A percentile compares a stretch with the other conserved stretches of the same genome.
These are phyloP conservation scores for Drosophila neoperkinsi DNA, from an alignment of 2,888 invertebrate species.

Conservation along the genomic window DNA sequence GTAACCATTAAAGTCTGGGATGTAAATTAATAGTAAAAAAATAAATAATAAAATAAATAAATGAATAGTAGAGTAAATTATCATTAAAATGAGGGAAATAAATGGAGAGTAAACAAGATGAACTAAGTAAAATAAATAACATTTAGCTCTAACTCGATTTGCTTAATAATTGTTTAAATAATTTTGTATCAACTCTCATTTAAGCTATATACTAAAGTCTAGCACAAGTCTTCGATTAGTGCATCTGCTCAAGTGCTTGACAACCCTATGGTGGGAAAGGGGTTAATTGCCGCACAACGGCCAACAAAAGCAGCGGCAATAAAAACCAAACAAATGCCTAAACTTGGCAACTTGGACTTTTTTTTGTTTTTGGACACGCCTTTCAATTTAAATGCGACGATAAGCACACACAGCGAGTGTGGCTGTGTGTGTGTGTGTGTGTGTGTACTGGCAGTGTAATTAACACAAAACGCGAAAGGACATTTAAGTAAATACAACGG, in stretches of 20 bases:
- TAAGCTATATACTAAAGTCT: background rate
- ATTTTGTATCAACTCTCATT: background rate
- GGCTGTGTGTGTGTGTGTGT: slow-evolving; percentile 16
- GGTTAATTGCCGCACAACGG: slow-evolving; percentile 67
- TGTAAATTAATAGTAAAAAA: background rate
- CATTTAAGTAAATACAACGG: slow-evolving; percentile 67
- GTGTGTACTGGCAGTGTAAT: slow-evolving; percentile 54
- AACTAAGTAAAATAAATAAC: background rate
- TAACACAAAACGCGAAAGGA: slow-evolving; percentile 72
- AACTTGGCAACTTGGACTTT: slow-evolving; percentile 40
- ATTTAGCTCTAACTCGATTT: background rate
- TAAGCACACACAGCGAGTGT: slow-evolving; percentile 43
- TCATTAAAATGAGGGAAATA: background rate
- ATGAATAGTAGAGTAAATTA: background rate
- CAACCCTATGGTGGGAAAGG: slow-evolving; percentile 56
- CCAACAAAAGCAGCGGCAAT: slow-evolving; percentile 52
- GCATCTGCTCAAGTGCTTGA: slow-evolving; percentile 1
- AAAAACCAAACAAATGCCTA: slow-evolving; percentile 52
- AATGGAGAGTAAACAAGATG: background rate
- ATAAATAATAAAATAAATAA: background rate
- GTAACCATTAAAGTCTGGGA: background rate
- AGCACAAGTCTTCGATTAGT: background rate
- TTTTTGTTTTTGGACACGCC: slow-evolving; percentile 68
- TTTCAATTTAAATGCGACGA: slow-evolving; percentile 72
- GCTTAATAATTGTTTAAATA: background rate